Percentiles rank a stretch among this genome's conserved stretches.
phyloP scores from a whole-genome alignment of 2,888 invertebrate genomes.

The Limnephilus auricula region DNA sequence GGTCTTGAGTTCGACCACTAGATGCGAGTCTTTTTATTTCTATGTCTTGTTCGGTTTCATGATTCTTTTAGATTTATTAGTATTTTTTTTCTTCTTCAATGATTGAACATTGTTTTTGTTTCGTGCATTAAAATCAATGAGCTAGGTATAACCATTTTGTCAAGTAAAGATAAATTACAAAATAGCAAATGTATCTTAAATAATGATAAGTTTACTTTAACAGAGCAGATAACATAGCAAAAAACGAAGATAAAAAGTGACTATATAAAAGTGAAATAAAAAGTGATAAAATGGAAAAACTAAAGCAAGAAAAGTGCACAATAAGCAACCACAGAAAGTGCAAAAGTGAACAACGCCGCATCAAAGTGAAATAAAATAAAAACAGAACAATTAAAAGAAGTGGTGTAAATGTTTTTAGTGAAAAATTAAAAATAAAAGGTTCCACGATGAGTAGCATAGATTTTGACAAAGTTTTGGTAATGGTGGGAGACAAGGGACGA shows the following conservation, averaged over 20 bases:
- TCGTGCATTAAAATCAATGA: too few species aligned
- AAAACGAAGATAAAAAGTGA: not conserved
- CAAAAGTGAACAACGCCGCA: slow-evolving; percentile 10
- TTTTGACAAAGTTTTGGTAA: slow-evolving; percentile 78
- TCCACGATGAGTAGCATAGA: slow-evolving; percentile 59
- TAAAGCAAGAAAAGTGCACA: slow-evolving; percentile 16
- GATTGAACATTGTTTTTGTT: too few species aligned
- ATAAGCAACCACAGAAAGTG: slow-evolving; percentile 28
- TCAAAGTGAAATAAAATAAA: not conserved
- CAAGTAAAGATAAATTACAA: too few species aligned
- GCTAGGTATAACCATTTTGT: too few species aligned
- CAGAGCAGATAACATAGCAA: not conserved
- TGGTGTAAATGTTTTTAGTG: not conserved
- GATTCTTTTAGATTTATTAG: too few species aligned
- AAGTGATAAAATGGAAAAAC: slow-evolving; percentile 9
- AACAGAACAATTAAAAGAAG: not conserved
- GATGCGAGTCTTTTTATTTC: too few species aligned
- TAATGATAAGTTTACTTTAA: too few species aligned
- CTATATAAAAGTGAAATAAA: not conserved
- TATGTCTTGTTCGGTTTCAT: too few species aligned
- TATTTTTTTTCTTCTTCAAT: too few species aligned
- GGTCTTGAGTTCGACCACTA: too few species aligned
- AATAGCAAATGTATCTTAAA: too few species aligned
- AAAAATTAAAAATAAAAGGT: not conserved
- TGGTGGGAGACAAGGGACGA: slow-evolving; percentile 81